phyloP scores from a whole-genome alignment of 2,888 invertebrate species.

The Celastrina argiolus region DNA sequence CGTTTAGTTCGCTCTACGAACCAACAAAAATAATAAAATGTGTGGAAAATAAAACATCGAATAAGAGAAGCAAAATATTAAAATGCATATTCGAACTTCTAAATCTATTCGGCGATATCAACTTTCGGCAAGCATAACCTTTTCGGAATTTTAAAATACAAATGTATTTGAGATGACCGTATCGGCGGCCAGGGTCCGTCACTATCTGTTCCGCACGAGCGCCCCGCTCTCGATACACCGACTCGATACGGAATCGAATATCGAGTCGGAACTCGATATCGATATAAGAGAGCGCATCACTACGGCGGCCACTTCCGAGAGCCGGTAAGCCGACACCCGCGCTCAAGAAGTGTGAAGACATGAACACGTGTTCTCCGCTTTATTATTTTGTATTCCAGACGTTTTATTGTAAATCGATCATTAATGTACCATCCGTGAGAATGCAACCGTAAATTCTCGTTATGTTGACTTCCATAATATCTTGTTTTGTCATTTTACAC shows the following conservation, averaged over 20 bases:
- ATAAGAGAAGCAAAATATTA: background rate
- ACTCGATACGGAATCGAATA: conserved; percentile 43
- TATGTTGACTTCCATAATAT: too few species aligned
- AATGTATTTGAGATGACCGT: conserved; percentile 54
- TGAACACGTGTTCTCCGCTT: conserved; percentile 32
- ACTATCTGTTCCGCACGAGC: conserved; percentile 74
- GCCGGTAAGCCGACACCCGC: conserved; percentile 44
- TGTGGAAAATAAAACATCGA: background rate
- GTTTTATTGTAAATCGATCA: conserved; percentile 12
- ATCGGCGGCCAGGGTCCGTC: conserved; percentile 66
- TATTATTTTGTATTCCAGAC: conserved; percentile 21
- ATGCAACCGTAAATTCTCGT: too few species aligned
- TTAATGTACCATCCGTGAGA: too few species aligned
- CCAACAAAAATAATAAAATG: background rate
- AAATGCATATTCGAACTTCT: conserved; percentile 7
- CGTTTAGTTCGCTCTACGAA: background rate
- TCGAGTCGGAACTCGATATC: conserved; percentile 34
- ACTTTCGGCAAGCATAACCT: conserved; percentile 33
- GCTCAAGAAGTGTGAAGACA: conserved; percentile 40
- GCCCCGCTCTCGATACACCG: conserved; percentile 61
- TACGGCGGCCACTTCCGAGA: conserved; percentile 53
- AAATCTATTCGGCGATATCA: conserved; percentile 18
- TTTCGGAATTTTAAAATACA: conserved; percentile 60
- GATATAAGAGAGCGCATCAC: conserved; percentile 69
- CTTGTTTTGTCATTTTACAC: too few species aligned